Evolutionary conservation across 2,797 vertebrate species (phyloP).

Genomic region (Poecilia picta): DNA sequence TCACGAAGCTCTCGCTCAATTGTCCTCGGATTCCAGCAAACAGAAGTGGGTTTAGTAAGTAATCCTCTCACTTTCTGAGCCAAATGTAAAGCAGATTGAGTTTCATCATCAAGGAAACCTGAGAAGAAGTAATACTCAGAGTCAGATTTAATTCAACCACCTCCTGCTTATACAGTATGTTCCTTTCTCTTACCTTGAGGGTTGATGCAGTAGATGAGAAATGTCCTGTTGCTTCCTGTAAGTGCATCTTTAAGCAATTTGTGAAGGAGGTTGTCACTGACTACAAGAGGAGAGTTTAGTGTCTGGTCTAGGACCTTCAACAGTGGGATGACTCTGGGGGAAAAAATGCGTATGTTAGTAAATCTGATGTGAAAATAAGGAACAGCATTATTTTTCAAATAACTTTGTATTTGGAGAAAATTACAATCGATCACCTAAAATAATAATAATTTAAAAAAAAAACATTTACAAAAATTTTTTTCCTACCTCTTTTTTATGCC

Average conservation of each 20-base stretch:
- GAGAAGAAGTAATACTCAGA: not conserved
- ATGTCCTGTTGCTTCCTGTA: slow-evolving; percentile 79
- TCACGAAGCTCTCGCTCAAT: slow-evolving; percentile 57
- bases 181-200: slow-evolving; percentile 75
- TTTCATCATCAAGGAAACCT: slow-evolving; percentile 70
- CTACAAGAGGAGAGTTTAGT: slow-evolving; percentile 24
- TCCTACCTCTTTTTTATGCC: too few relatives aligned
- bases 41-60: slow-evolving; percentile 65
- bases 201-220: slow-evolving; percentile 81
- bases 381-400: not conserved
- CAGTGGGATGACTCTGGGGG: slow-evolving; percentile 69
- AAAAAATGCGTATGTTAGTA: not conserved
- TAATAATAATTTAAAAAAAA: too few relatives aligned
- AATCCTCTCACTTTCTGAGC: slow-evolving; percentile 71
- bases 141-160: not conserved
- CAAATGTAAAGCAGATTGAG: slow-evolving; percentile 75
- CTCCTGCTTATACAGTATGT: not conserved
- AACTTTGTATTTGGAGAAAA: too few relatives aligned
- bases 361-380: not conserved
- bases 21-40: slow-evolving; percentile 74
- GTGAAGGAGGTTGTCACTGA: slow-evolving; percentile 62
- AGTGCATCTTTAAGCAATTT: slow-evolving; percentile 77
- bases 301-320: slow-evolving; percentile 61
- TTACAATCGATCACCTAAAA: too few relatives aligned
- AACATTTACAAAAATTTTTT: too few relatives aligned